Conservation (phyloP, 2,888 invertebrate species). For the Caenorhabditis sp. region DNA sequence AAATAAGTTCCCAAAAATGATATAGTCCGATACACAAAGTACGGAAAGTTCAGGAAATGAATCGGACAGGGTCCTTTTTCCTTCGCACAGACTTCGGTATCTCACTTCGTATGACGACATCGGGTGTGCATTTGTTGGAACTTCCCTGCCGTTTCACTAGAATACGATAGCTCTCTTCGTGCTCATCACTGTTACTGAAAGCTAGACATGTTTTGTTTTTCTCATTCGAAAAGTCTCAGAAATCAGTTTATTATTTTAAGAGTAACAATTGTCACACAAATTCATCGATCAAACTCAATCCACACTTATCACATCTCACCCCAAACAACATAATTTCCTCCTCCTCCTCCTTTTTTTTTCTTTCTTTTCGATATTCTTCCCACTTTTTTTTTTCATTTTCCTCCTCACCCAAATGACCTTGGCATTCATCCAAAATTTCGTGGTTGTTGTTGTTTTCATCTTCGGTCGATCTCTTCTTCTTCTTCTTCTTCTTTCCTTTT, state of each 20-base stretch:
- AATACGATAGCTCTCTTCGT: no score
- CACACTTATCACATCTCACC: not conserved
- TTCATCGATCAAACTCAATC: not conserved
- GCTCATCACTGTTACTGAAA: no score
- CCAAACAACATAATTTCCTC: not conserved
- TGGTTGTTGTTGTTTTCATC: slow-evolving; percentile 1
- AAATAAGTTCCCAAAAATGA: no score
- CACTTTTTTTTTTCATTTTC: not conserved
- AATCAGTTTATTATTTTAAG: not conserved
- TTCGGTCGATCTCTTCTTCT: slow-evolving; percentile 5
- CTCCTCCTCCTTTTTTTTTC: not conserved
- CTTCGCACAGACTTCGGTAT: no score
- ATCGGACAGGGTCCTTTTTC: no score
- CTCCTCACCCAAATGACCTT: slow-evolving; percentile 28
- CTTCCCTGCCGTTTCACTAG: no score
- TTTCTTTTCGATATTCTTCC: not conserved
- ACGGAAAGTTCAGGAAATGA: no score
- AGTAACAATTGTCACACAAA: not conserved
- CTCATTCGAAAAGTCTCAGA: no score
- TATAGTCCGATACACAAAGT: no score
- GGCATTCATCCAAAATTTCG: slow-evolving; percentile 33
- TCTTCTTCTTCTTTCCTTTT: not conserved
- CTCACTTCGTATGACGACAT: no score
- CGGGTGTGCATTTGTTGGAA: no score
- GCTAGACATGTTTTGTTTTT: no score